Evolutionary conservation across 1,140 invertebrate genomes (phyloP), one percentile per base, ranked within the genome.

Genomic region (Achroia grisella): DNA sequence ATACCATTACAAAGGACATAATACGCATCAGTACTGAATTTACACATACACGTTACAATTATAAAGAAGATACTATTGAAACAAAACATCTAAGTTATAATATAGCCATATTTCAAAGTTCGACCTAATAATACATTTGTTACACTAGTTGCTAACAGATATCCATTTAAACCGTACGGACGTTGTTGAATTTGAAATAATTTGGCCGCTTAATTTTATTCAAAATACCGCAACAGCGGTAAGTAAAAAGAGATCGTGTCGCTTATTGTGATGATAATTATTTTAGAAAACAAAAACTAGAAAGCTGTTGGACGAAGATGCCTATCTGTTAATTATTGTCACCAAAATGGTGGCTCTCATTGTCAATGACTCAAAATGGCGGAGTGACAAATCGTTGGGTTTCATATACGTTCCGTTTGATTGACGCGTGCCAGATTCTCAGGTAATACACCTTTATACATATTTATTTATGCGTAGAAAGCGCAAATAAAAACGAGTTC

Each of bases 191-290:
- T 76, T 64, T 48, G 44, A 76, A 76, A 69, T 69, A 56, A 64
- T 71, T 68, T 66, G 61, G 48, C 53, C 54, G 50, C 63, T 65
- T 76, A 80, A 82, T 79, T 62, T 75, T 77, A 82, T 80, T 78
- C 74, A 79, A 78, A 85, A 76, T 75, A 78, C 75, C 75, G 73
- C 70, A 82, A 74, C 76, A 75, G 67, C 75, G 75, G 67, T 73
- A 68, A 75, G 63, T 83, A 73, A 67, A 76, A 78, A 76, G 75
- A 82, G 69, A 77, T 78, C 74, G 64, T 67, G 62, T 67, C 59
- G 59, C 61, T 76, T 75, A 80, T 85, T 85, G 81, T 85, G 52
- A 85, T 85, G 78, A 78, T 85, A 85, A 85, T 85, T 79, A 81
- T 83, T 85, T 75, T 71, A 49, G 68, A 74, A 80, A 81, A 82